phyloP scores from a whole-genome alignment of 2,888 invertebrate genomes.

The Epinotia brunnichana region DNA sequence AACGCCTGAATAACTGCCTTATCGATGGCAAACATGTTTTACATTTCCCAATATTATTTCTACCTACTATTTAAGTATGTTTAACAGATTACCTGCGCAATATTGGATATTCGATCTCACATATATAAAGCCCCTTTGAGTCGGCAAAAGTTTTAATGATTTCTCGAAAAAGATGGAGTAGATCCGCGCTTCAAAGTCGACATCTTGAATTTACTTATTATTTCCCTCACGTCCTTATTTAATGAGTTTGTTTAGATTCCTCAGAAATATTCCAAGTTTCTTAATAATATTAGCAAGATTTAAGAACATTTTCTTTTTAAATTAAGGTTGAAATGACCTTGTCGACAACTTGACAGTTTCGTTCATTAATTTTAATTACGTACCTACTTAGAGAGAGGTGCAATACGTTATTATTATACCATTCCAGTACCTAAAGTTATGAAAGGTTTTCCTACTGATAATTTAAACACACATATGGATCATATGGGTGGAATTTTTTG shows the following conservation, averaged over 20 bases:
- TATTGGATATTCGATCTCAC: conserved; percentile 42
- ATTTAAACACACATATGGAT: too few relatives aligned
- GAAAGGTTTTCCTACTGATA: too few relatives aligned
- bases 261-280: conserved; percentile 35
- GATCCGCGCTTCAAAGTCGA: conserved; percentile 39
- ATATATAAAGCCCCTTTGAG: conserved; percentile 49
- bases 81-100: conserved; percentile 29
- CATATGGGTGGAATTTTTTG: too few relatives aligned
- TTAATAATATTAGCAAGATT: conserved; percentile 11
- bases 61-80: conserved; percentile 16
- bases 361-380: conserved; percentile 16
- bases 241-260: conserved; percentile 43
- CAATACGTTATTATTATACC: neutral
- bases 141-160: conserved; percentile 66
- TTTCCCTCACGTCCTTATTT: conserved; percentile 41
- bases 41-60: conserved; percentile 13
- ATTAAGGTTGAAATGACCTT: neutral
- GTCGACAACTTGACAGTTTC: conserved; percentile 1
- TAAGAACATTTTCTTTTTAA: conserved; percentile 13
- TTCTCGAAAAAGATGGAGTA: conserved; percentile 50
- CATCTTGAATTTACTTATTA: conserved; percentile 41
- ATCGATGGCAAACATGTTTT: conserved; percentile 16
- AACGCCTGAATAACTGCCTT: neutral
- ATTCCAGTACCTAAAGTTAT: neutral
- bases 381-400: neutral